Base-by-base conservation (phyloP, 2,113 vertebrate species). In the Pimephales promelas region DNA sequence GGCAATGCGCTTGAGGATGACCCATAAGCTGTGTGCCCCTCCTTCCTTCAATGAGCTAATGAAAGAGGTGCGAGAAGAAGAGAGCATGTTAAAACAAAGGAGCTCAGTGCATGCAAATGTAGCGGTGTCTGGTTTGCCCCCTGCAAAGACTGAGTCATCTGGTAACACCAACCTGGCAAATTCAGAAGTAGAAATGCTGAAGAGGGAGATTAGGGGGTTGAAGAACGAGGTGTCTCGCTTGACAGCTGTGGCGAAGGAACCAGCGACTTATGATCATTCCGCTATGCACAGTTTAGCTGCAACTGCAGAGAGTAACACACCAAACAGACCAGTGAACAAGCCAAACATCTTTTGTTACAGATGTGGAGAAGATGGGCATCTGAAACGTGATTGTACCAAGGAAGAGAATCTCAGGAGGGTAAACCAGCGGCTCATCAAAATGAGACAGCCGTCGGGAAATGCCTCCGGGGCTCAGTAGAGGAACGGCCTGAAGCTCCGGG, bases 311-410 rank as follows among this genome's bases (percentile, higher is more conserved):
- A 52, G 6, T 2, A 49, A 28, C 52, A 54, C 3, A 16, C 14
- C 72, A 20, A 34, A 16, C 10, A 49, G 47, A 31, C 45, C n/a
- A 28, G 43, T 74, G 3, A 75, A 31, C 72, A 75, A 75, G 28
- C 28, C 86, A 26, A 36, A 45, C n/a, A 13, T 86, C 11, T 88
- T 88, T 18, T 87, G 87, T 28, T 87, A 85, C 20, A 83, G 34
- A 56, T 88, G 85, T 57, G 83, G 83, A 24, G 76, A 88, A 28
- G 83, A 85, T 78, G 81, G 85, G 2, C 87, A 85, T 26, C 49
- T 47, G 2, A 36, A 76, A 4, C 1, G 85, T 4, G 83, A 88
- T 3, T 89, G 85, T 76, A 54, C 26, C 18, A 52, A 52, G 2
- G 24, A 52, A 2, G 59, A 83, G 14, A 78, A 86, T n/a, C 83